These are phyloP conservation scores for Larimichthys crocea DNA, from an alignment of 2,113 vertebrate genomes.

Conservation along the genomic window DNA sequence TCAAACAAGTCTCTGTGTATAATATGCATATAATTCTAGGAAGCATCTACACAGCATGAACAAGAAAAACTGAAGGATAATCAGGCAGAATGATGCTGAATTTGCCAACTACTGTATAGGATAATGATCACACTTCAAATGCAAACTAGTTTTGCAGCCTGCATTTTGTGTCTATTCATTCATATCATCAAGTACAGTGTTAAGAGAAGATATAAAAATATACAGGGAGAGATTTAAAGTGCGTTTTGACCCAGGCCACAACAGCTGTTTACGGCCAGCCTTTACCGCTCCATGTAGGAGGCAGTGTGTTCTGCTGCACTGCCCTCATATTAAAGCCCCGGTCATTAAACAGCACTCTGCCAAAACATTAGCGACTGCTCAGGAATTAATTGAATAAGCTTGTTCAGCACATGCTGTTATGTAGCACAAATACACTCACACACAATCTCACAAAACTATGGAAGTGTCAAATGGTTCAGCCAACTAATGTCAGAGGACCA, in stretches of 20 bases:
- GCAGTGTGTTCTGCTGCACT: conserved; percentile 71
- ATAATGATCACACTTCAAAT: background rate
- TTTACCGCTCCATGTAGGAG: conserved; percentile 35
- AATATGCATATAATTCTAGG: conserved; percentile 2
- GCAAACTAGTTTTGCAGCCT: background rate
- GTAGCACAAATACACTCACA: conserved; percentile 9
- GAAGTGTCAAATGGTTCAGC: too few relatives aligned
- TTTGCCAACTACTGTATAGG: background rate
- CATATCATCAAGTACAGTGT: background rate
- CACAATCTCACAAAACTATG: background rate
- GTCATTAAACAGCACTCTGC: conserved; percentile 72
- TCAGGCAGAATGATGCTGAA: background rate
- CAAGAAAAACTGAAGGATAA: background rate
- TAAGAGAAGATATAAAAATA: background rate
- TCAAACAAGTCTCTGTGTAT: conserved; percentile 6
- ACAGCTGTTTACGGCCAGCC: conserved; percentile 39
- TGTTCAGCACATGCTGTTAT: conserved; percentile 40
- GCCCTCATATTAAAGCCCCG: conserved; percentile 72
- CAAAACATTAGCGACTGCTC: conserved; percentile 66
- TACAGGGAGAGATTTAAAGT: background rate
- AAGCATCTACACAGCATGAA: background rate
- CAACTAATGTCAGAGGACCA: too few relatives aligned
- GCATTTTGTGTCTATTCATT: background rate
- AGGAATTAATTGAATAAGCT: conserved; percentile 77
- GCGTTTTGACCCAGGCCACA: conserved; percentile 9